Conservation (phyloP, 1,140 invertebrate species). For the Plectrocnemia conspersa region DNA sequence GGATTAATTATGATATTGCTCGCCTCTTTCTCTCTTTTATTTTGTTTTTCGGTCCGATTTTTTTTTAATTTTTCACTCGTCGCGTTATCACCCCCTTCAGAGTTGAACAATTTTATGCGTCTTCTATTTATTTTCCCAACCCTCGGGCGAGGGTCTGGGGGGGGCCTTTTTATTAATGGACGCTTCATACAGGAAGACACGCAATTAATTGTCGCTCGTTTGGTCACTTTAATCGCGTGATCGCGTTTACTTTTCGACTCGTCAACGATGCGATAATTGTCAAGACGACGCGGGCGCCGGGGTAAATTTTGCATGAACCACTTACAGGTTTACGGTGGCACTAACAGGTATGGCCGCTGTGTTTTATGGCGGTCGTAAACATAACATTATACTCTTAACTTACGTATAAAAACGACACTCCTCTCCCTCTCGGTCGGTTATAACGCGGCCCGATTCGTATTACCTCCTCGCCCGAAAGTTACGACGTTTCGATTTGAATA, state of each 20-base stretch:
- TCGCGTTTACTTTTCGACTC: conserved; percentile 1
- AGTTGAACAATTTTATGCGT: neutral
- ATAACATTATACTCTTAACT: conserved; percentile 18
- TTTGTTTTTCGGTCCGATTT: neutral
- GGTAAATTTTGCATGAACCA: conserved; percentile 18
- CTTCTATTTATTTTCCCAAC: neutral
- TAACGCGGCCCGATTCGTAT: too few relatives aligned
- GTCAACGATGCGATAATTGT: neutral
- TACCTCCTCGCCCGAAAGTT: too few relatives aligned
- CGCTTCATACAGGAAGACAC: neutral
- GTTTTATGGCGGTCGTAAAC: conserved; percentile 19
- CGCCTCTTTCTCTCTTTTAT: neutral
- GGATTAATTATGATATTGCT: conserved; percentile 1
- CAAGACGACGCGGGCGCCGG: neutral
- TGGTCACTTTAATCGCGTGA: too few relatives aligned
- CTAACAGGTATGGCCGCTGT: conserved; percentile 14
- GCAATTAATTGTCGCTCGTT: conserved; percentile 1
- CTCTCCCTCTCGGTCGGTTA: too few relatives aligned
- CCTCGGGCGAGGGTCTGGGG: neutral
- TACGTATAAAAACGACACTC: conserved; percentile 15
- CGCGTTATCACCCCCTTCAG: neutral
- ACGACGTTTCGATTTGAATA: too few relatives aligned
- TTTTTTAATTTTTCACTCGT: neutral
- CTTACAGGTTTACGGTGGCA: conserved; percentile 21
- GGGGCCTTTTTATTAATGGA: neutral